phyloP scores from a whole-genome alignment of 2,888 invertebrate species.

The Leptinotarsa juncta region DNA sequence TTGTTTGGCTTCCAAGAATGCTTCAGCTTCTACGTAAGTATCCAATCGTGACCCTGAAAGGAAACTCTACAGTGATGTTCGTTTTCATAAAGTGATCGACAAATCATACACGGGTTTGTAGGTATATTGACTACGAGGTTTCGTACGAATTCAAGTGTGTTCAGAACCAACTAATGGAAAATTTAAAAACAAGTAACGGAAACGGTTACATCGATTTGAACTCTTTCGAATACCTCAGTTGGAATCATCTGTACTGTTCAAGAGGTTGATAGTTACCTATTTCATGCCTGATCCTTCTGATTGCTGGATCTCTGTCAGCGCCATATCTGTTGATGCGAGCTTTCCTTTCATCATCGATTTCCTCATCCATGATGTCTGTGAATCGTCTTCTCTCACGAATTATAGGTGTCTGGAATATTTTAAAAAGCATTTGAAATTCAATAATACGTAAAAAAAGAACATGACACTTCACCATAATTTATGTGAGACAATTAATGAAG shows the following conservation, averaged over 20 bases:
- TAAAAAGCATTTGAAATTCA: neutral
- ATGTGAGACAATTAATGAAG: no score
- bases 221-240: no score
- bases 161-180: no score
- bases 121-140: no score
- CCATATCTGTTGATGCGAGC: slow-evolving; percentile 84
- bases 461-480: no score
- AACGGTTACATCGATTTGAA: no score
- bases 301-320: slow-evolving; percentile 71
- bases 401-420: slow-evolving; percentile 76
- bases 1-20: slow-evolving; percentile 82
- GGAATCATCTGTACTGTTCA: no score
- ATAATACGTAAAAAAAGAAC: no score
- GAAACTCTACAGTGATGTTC: neutral
- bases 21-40: slow-evolving; percentile 89
- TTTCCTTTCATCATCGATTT: slow-evolving; percentile 90
- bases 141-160: no score
- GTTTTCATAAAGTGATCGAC: no score
- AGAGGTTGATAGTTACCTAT: slow-evolving; percentile 68
- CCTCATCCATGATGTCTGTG: slow-evolving; percentile 95
- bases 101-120: no score
- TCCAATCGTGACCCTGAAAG: slow-evolving; percentile 75
- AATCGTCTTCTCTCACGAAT: slow-evolving; percentile 91
- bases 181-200: no score
- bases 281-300: slow-evolving; percentile 84